Evolutionary conservation across 2,113 vertebrate species (phyloP), one percentile per base, ranked within the genome.

Genomic region (Mustela nigripes): DNA sequence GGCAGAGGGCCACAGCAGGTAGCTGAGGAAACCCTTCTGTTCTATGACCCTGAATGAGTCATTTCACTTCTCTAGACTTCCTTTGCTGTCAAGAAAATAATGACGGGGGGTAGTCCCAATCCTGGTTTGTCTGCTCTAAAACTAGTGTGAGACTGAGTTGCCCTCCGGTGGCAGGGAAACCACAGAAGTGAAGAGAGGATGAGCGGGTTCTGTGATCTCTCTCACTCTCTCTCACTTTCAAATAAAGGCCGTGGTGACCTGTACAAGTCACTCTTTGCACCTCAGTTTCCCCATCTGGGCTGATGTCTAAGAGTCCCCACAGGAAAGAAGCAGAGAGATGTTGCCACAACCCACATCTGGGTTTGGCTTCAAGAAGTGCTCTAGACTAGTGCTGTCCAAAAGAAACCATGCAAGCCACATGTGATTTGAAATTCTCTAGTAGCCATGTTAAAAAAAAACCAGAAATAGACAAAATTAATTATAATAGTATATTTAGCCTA

Each of bases 281-380:
- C 76, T 94, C 58, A 4, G 28, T 88, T 83, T 92, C 22, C 93
- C 80, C 12, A 48, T 76, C 80, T 80, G 91, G 73, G 63, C 45
- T 39, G 62, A 56, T 42, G 45, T 58, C 53, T 50, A 26, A 31
- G 31, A 71, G 53, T 48, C 76, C 31, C 31, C 65, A n/a, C 76
- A 83, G 67, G 67, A 84, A 73, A 73, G 94, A 62, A 45, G 50
- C 50, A 88, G 85, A 79, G n/a, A 78, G 15, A 71, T 71, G 42
- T 67, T 31, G n/a, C 33, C 76, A 42, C 50, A 89, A 69, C 60
- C 53, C 24, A 48, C 36, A 36, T 56, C 50, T 82, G 63, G 16
- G 21, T 78, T 53, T 87, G 86, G 42, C 94, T 82, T 80, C 39
- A 58, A 84, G 89, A 81, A 83, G 28, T 67, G 60, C 62, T 83